Conservation (phyloP, 2,888 invertebrate genomes). For the Yponomeuta plumbellus region DNA sequence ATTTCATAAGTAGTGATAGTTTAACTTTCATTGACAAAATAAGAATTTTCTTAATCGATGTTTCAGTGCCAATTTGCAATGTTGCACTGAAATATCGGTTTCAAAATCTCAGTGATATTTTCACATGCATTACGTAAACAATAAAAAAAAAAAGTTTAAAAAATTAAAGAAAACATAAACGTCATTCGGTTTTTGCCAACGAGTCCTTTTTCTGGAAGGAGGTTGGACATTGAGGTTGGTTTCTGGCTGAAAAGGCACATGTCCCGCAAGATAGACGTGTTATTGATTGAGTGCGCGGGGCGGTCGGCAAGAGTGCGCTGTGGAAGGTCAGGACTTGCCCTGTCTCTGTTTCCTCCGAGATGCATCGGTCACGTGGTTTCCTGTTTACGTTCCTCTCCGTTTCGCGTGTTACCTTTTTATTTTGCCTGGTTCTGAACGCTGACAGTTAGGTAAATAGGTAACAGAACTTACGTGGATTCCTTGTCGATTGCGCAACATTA, state of each 20-base stretch:
- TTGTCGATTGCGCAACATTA: no score
- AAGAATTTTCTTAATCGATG: background rate
- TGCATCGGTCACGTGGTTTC: slow-evolving; percentile 23
- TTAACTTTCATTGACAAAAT: no score
- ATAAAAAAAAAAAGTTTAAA: background rate
- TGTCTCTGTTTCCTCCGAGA: slow-evolving; percentile 15
- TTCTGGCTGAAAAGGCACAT: slow-evolving; percentile 1
- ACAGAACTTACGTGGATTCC: no score
- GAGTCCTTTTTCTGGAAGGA: background rate
- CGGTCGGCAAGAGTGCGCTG: slow-evolving; percentile 35
- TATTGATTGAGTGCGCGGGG: slow-evolving; percentile 51
- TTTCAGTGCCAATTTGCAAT: background rate
- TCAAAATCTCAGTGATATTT: no score
- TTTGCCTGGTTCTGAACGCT: slow-evolving; percentile 15
- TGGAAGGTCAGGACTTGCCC: slow-evolving; percentile 51
- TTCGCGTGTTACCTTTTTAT: slow-evolving; percentile 28
- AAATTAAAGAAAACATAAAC: background rate
- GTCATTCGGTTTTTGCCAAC: no score
- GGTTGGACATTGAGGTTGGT: background rate
- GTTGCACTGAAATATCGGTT: background rate
- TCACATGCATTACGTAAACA: background rate
- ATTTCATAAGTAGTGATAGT: background rate
- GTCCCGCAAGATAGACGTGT: slow-evolving; percentile 20
- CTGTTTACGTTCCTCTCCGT: slow-evolving; percentile 19
- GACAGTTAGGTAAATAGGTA: no score